A percentile compares a stretch with the other conserved stretches of the same genome.
phyloP scores from a whole-genome alignment of 2,888 invertebrate genomes.

The Scaptodrosophila latifasciaeformis region DNA sequence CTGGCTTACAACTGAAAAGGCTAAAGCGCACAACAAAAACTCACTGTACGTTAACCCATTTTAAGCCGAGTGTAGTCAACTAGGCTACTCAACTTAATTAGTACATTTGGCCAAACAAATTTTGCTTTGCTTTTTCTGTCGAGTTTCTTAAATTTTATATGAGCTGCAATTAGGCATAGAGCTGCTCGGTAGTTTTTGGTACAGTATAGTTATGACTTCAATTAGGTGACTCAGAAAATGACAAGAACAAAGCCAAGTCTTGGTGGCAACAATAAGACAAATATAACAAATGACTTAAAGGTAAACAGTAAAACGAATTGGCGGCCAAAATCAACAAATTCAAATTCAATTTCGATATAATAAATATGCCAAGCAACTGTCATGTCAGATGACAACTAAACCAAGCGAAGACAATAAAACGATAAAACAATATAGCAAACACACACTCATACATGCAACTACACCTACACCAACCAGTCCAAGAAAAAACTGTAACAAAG shows the following conservation, averaged over 20 bases:
- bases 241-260: conserved; percentile 14
- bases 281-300: neutral
- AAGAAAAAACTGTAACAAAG: neutral
- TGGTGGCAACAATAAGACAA: conserved; percentile 17
- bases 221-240: conserved; percentile 37
- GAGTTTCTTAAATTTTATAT: conserved; percentile 50
- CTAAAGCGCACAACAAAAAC: conserved; percentile 18
- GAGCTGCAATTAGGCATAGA: conserved; percentile 47
- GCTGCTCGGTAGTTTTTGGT: conserved; percentile 1
- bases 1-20: conserved; percentile 30
- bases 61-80: conserved; percentile 34
- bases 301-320: neutral
- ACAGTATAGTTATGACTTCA: neutral
- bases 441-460: neutral
- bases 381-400: conserved; percentile 30
- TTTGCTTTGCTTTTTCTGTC: too few relatives aligned
- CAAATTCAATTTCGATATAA: conserved; percentile 55
- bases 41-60: conserved; percentile 55
- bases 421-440: conserved; percentile 6
- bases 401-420: conserved; percentile 9
- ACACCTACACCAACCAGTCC: neutral
- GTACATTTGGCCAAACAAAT: conserved; percentile 42
- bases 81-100: conserved; percentile 50
- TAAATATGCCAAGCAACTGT: conserved; percentile 48
- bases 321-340: conserved; percentile 48